These are phyloP conservation scores for Chiridota heheva DNA, from an alignment of 35 echinoderm and acorn worm species.

Conservation along the genomic window DNA sequence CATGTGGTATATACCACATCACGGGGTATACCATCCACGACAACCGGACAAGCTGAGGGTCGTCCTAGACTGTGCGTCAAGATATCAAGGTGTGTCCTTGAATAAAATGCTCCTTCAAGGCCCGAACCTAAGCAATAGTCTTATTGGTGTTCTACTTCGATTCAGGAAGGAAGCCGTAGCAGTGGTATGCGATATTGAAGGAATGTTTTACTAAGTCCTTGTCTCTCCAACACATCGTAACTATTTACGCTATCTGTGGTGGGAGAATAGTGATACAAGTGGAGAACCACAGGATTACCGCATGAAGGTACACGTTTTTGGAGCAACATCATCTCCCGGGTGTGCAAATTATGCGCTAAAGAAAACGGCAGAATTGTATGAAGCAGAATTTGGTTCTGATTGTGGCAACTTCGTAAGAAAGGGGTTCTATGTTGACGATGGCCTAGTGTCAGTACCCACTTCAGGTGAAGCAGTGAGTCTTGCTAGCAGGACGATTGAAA, in stretches of 20 bases:
- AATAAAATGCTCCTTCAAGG: conserved; percentile 39
- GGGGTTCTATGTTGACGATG: conserved; percentile 78
- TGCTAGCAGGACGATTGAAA: not conserved
- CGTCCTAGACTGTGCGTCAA: conserved; percentile 22
- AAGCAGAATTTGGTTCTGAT: conserved; percentile 23
- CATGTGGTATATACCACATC: conserved; percentile 52
- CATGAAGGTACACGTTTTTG: conserved; percentile 60
- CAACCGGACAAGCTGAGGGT: conserved; percentile 29
- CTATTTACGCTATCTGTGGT: conserved; percentile 43
- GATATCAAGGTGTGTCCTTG: conserved; percentile 27
- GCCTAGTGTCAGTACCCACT: conserved; percentile 43
- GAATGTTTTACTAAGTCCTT: conserved; percentile 35
- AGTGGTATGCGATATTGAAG: conserved; percentile 40
- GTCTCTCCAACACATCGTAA: conserved; percentile 2
- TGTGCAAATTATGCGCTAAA: conserved; percentile 55
- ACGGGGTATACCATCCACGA: conserved; percentile 2
- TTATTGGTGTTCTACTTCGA: conserved; percentile 36
- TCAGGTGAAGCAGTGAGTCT: conserved; percentile 32
- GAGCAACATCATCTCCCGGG: conserved; percentile 48
- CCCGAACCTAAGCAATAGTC: conserved; percentile 24
- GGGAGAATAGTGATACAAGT: conserved; percentile 24
- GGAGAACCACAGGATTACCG: conserved; percentile 17
- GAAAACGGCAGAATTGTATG: conserved; percentile 31
- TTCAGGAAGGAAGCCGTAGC: conserved; percentile 41
- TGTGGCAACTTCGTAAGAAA: conserved; percentile 32